Evolutionary conservation across 2,888 invertebrate species (phyloP).

Genomic region (Pollenia angustigena): DNA sequence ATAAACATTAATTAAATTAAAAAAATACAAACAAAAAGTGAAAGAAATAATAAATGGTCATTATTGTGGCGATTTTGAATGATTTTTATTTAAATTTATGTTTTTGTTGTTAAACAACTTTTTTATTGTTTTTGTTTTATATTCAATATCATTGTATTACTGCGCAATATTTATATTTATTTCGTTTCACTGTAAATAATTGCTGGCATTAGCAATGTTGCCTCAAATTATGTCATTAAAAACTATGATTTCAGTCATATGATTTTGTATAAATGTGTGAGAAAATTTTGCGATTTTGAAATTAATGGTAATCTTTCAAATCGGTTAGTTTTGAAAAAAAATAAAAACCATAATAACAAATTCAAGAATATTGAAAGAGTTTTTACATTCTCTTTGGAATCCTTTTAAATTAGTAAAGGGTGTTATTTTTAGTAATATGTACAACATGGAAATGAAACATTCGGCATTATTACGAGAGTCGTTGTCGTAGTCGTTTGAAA

Average conservation of each 20-base stretch:
- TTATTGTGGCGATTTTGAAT: conserved; percentile 13
- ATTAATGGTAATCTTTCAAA: conserved; percentile 12
- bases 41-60: conserved; percentile 33
- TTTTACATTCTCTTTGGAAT: too few relatives aligned
- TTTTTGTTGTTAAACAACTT: conserved; percentile 15
- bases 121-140: background rate
- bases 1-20: too few relatives aligned
- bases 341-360: background rate
- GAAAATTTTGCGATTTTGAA: conserved; percentile 19
- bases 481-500: too few relatives aligned
- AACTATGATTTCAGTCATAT: conserved; percentile 21
- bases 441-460: too few relatives aligned
- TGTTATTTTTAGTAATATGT: too few relatives aligned
- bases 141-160: background rate
- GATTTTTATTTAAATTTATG: conserved; percentile 16
- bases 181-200: conserved; percentile 43
- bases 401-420: too few relatives aligned
- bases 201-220: conserved; percentile 50
- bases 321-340: background rate
- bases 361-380: background rate
- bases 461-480: too few relatives aligned
- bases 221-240: conserved; percentile 63
- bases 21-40: background rate
- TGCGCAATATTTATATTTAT: background rate
- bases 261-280: conserved; percentile 24